phyloP scores from a whole-genome alignment of 2,888 invertebrate genomes.

The Papilio demoleus region DNA sequence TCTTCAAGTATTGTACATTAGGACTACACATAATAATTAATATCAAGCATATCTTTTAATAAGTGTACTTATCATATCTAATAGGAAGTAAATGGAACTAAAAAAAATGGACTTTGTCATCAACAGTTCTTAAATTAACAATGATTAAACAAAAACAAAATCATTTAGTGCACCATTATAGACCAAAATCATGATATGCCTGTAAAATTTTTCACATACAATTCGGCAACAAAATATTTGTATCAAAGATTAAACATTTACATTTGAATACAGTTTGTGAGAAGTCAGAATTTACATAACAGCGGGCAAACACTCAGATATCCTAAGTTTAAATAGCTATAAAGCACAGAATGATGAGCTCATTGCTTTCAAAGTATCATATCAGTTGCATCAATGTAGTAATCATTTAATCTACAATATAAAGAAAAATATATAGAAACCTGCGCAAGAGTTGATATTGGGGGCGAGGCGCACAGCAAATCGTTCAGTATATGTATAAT shows the following conservation, averaged over 20 bases:
- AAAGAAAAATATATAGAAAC: constrained; percentile 54
- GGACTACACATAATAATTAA: not conserved
- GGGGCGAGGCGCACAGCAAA: constrained; percentile 93
- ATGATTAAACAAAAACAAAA: too few relatives aligned
- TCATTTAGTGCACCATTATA: too few relatives aligned
- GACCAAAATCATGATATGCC: constrained; percentile 27
- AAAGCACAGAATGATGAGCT: constrained; percentile 23
- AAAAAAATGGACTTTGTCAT: not conserved
- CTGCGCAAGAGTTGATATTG: constrained; percentile 83
- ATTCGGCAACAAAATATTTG: constrained; percentile 10
- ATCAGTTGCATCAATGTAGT: constrained; percentile 33
- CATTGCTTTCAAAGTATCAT: constrained; percentile 17
- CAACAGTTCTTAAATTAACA: not conserved
- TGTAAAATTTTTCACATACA: constrained; percentile 8
- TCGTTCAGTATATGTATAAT: constrained; percentile 98
- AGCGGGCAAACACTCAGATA: constrained; percentile 14
- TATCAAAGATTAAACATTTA: constrained; percentile 23
- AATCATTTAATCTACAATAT: constrained; percentile 29
- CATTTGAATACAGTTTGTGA: constrained; percentile 25
- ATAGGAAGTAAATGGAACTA: not conserved
- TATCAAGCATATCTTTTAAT: not conserved
- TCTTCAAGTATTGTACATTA: too few relatives aligned
- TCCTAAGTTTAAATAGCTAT: constrained; percentile 23
- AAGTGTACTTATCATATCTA: constrained; percentile 4
- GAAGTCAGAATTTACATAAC: constrained; percentile 32